Conservation (phyloP, 2,113 vertebrate genomes). For the Rhynchomys soricoides region DNA sequence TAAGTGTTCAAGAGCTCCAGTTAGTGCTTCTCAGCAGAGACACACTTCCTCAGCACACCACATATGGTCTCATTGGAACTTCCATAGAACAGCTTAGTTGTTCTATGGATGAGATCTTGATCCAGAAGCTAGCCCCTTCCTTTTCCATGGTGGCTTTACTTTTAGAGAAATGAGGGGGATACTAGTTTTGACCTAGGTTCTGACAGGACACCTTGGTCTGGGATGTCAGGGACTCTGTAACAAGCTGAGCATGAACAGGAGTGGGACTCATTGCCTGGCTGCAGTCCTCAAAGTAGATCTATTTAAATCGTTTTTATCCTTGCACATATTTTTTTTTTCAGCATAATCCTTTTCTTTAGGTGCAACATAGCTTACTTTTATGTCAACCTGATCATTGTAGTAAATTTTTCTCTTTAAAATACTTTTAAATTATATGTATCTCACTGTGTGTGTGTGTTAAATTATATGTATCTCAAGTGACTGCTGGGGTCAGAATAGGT, state of each 20-base stretch:
- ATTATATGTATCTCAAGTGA: neutral
- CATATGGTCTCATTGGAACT: slow-evolving; percentile 89
- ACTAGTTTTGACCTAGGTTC: neutral
- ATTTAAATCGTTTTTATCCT: neutral
- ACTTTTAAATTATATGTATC: neutral
- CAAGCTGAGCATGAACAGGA: neutral
- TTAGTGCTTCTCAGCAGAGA: slow-evolving; percentile 91
- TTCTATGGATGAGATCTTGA: slow-evolving; percentile 93
- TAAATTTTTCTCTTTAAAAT: neutral
- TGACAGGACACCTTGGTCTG: neutral
- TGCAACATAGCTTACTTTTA: neutral
- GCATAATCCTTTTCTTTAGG: neutral
- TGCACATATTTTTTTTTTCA: neutral
- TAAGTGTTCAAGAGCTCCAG: slow-evolving; percentile 93
- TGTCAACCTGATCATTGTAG: neutral
- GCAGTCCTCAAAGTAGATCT: neutral
- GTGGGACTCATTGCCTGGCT: neutral
- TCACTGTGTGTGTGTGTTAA: neutral
- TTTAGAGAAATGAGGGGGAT: slow-evolving; percentile 60
- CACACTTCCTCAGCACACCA: slow-evolving; percentile 82
- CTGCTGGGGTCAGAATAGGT: neutral
- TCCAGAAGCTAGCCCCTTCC: slow-evolving; percentile 92
- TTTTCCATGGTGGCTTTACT: slow-evolving; percentile 88
- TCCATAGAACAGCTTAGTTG: too few species aligned
- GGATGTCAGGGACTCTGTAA: neutral